Conservation (phyloP, 2,888 invertebrate genomes). For the Caradrina clavipalpis region DNA sequence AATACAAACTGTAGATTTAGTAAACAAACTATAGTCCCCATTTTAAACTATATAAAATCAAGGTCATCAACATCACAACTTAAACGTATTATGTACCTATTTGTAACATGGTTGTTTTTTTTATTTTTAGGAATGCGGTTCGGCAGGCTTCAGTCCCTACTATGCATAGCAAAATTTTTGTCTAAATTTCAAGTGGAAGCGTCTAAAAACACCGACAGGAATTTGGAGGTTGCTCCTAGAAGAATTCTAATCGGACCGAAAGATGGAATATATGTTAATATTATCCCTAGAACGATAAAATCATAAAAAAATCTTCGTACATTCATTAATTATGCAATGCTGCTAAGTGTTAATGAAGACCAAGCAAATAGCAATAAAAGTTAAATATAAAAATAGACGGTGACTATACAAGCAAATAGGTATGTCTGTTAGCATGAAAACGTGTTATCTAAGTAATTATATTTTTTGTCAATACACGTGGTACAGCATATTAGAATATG, state of each 20-base stretch:
- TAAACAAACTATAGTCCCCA: background rate
- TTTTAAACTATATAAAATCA: background rate
- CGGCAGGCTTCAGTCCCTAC: conserved; percentile 69
- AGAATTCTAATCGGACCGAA: conserved; percentile 47
- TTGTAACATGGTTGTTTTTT: conserved; percentile 1
- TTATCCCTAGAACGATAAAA: conserved; percentile 38
- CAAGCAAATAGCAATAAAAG: background rate
- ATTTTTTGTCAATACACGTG: background rate
- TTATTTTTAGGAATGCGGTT: conserved; percentile 77
- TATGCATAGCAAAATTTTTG: conserved; percentile 69
- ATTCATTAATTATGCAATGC: background rate
- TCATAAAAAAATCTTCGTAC: background rate
- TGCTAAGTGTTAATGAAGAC: background rate
- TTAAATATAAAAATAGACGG: background rate
- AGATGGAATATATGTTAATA: conserved; percentile 51
- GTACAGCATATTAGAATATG: background rate
- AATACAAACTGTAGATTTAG: background rate
- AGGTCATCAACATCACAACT: background rate
- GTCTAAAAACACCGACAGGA: conserved; percentile 60
- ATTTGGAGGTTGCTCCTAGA: conserved; percentile 42
- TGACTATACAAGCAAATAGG: background rate
- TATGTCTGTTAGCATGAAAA: background rate
- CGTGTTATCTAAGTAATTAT: background rate
- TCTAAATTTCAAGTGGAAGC: conserved; percentile 68
- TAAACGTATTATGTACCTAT: background rate